Evolutionary conservation across 2,888 invertebrate species (phyloP), one percentile per base, ranked within the genome.

Genomic region (Tipula vernalis): DNA sequence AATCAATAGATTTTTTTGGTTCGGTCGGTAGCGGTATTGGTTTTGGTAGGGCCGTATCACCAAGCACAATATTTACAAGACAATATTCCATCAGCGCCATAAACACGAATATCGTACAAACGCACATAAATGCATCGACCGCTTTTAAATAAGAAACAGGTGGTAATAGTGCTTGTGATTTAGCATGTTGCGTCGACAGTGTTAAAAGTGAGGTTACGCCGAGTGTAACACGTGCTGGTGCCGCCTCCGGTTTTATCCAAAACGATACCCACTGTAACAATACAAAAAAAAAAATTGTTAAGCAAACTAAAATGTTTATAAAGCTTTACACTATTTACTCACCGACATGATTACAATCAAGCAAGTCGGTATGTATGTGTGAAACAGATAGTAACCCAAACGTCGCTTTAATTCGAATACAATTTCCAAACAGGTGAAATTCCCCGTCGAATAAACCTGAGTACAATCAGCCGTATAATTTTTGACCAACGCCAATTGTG

Each of bases 61-160:
- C 91, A 1, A 92, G 88, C 39, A 92, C 92, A 88, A 92, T 97
- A 90, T 97, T 97, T 41, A 98, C 97, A 88, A 97, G 92, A 89
- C 97, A 97, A 90, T 97, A 98, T 90, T 98, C 97, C 97, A 98
- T 98, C 86, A 98, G 91, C 0, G 97, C 97, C 96, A 98, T 96
- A 90, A 98, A 98, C 90, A 98, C 97, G 91, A 98, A 97, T 87
- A 97, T 94, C 86, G 97, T 97, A 91, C 97, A 98, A 28, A 96
- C 96, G 15, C 97, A 97, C 97, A 98, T 98, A 90, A 97, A 98
- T 0, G 96, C 96, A 90, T 98, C 97, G 2, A 98, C 97, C 0
- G 97, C 97, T 91, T 98, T 98, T 85, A 98, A 92, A 91, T 98
- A 98, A 0, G 98, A 98, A 4, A 98, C 98, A 0, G 98, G 97